Base-by-base conservation (phyloP, 2,797 vertebrate species). In the Poeciliopsis turneri region DNA sequence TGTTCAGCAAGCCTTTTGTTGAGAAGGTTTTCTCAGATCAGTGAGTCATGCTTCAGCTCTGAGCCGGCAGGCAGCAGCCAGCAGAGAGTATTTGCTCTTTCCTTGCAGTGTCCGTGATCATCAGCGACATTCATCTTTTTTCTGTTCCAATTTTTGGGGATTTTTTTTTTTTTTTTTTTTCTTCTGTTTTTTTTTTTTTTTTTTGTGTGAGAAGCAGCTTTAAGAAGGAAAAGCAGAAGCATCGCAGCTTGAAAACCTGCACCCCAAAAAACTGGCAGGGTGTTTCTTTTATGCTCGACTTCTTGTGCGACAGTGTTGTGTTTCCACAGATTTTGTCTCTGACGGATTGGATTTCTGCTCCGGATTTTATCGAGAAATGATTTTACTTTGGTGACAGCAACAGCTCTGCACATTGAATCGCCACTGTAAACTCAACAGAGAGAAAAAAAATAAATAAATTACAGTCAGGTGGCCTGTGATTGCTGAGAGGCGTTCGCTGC, bases 1-100 rank as follows among this genome's bases (percentile, higher is more conserved):
- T 96, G 96, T 97, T 98, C 97, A 97, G 97, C 97, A 97, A 97
- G 97, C 96, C 98, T 99, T 98, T 98, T 99, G 97, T 98, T 97
- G 97, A 97, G 97, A 97, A 98, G 97, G 97, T 98, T 96, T 97
- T 97, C 96, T 98, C 97, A 96, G 96, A 97, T 94, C 96, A 97
- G 97, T 98, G 98, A 99, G 97, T 99, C 98, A 98, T 98, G 97
- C 97, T 97, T 97, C 95, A 96, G 96, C 97, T 96, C 97, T 93
- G 97, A 98, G 96, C 96, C 94, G 96, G 96, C 97, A 97, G 96
- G 82, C 86, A 83, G 82, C 90, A 93, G 92, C 89, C 90, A 93
- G 92, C 64, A 82, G 84, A 92, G 89, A 92, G 89, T 89, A 85
- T 91, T 87, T 92, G 88, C 92, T 92, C 84, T 91, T 92, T 91